Conservation (phyloP, 2,888 invertebrate species). For the Tipula vernalis region DNA sequence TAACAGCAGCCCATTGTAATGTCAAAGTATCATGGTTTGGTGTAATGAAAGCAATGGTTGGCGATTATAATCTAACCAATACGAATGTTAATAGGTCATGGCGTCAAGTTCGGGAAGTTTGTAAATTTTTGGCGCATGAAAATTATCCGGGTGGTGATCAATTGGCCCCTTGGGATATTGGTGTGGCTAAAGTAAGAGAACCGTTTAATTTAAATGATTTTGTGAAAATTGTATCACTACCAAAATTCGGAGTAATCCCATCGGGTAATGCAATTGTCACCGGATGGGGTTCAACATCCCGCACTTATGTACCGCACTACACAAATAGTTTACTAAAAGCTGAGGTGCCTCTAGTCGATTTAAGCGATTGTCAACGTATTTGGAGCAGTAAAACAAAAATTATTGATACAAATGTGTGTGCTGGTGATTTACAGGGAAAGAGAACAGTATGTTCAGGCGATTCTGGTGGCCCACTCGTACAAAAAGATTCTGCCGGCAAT, state of each 20-base stretch:
- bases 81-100: neutral
- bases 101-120: neutral
- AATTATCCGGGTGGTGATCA: conserved; percentile 5
- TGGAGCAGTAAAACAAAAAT: neutral
- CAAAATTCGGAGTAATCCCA: neutral
- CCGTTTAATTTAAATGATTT: conserved; percentile 8
- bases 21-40: neutral
- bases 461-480: conserved; percentile 1
- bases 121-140: neutral
- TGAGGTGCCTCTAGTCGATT: neutral
- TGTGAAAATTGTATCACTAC: neutral
- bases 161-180: neutral
- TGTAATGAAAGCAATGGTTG: neutral
- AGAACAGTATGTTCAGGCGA: neutral
- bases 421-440: neutral
- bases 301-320: neutral
- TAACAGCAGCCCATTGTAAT: neutral
- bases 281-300: conserved; percentile 1
- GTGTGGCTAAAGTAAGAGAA: neutral
- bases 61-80: neutral
- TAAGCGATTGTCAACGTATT: neutral
- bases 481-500: neutral
- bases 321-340: neutral
- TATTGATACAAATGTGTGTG: neutral
- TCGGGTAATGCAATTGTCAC: neutral